These are phyloP conservation scores for Plutomurus gul DNA, from an alignment of 1,140 invertebrate genomes.

Conservation along the genomic window DNA sequence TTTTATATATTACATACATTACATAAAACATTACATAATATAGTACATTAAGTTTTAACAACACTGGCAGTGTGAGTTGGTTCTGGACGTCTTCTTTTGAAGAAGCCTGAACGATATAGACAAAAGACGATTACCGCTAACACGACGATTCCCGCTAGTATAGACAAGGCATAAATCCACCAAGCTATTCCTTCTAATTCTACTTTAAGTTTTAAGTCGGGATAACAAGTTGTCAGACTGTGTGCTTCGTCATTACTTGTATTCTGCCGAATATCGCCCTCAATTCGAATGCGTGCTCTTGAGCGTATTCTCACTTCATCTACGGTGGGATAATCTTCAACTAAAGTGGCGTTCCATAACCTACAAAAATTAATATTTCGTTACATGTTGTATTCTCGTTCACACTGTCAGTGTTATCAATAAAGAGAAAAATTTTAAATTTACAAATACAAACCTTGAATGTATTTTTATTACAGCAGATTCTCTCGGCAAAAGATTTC, in stretches of 20 bases:
- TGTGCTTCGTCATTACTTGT: constrained; percentile 41
- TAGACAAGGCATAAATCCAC: constrained; percentile 52
- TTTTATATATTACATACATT: too few relatives aligned
- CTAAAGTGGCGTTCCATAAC: constrained; percentile 88
- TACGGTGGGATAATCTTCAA: constrained; percentile 84
- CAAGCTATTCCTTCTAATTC: constrained; percentile 49
- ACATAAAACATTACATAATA: too few relatives aligned
- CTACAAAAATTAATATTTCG: constrained; percentile 56
- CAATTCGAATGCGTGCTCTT: constrained; percentile 72
- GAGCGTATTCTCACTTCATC: constrained; percentile 81
- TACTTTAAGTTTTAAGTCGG: constrained; percentile 48
- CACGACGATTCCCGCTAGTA: constrained; percentile 48
- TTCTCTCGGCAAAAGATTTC: constrained; percentile 72
- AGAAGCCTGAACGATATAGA: constrained; percentile 50
- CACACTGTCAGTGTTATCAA: neutral
- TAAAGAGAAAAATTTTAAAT: neutral
- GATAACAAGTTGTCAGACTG: constrained; percentile 45
- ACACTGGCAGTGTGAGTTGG: constrained; percentile 53
- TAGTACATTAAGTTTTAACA: constrained; percentile 33
- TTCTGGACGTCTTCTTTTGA: constrained; percentile 51
- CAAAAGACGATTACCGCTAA: constrained; percentile 52
- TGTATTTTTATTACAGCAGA: constrained; percentile 77
- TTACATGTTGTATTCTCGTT: neutral
- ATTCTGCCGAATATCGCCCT: constrained; percentile 70
- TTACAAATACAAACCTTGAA: constrained; percentile 63